These are phyloP conservation scores for Paracentrotus lividus DNA, from an alignment of 53 echinoderm and acorn worm genomes.

Conservation along the genomic window DNA sequence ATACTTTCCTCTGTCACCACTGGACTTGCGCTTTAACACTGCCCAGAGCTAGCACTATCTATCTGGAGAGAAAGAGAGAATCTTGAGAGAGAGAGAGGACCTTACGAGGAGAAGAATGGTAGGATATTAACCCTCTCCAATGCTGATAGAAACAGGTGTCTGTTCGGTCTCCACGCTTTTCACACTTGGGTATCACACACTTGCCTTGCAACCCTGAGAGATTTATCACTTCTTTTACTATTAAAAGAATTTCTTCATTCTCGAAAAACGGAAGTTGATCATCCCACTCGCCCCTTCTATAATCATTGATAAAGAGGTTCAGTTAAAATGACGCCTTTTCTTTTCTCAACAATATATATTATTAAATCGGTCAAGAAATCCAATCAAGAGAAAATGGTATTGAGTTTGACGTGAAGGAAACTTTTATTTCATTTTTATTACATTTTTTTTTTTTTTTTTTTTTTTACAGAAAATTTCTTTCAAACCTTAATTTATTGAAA, in stretches of 20 bases:
- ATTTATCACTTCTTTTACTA: constrained; percentile 35
- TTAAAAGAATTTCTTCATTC: not conserved
- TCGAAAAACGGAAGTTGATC: not conserved
- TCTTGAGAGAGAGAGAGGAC: not conserved
- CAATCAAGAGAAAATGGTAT: no score
- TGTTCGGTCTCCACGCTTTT: not conserved
- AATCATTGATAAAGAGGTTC: not conserved
- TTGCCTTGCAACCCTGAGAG: not conserved
- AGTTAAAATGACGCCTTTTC: no score
- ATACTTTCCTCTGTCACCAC: not conserved
- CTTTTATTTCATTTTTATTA: no score
- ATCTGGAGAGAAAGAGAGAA: no score
- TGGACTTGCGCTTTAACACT: no score
- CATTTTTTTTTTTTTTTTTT: no score
- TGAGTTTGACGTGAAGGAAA: no score
- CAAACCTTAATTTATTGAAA: no score
- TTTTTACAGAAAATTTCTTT: no score
- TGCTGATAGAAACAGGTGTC: not conserved
- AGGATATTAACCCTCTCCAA: not conserved
- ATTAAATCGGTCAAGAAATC: no score
- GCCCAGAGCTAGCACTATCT: not conserved
- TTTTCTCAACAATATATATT: no score
- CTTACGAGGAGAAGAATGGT: not conserved
- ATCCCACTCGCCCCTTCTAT: not conserved
- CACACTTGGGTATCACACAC: constrained; percentile 9